These are phyloP conservation scores for Illadopsis cleaveri DNA, from an alignment of 2,113 vertebrate species.

Conservation along the genomic window DNA sequence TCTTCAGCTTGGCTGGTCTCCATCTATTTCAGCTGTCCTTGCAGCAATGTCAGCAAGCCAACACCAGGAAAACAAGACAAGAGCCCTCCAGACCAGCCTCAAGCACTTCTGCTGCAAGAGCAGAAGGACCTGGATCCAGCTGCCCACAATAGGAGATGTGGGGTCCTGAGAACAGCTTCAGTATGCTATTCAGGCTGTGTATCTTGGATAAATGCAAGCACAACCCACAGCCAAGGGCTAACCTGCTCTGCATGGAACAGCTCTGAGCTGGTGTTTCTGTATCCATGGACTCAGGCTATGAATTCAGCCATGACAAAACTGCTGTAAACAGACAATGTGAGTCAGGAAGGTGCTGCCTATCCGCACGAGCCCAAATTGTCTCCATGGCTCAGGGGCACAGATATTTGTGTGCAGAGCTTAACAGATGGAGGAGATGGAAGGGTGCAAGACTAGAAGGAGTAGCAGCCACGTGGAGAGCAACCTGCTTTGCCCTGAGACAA, in stretches of 20 bases:
- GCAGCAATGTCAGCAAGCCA: background rate
- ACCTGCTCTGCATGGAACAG: background rate
- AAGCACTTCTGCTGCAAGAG: background rate
- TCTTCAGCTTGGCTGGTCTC: background rate
- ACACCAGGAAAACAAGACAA: background rate
- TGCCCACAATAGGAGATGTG: background rate
- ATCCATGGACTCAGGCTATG: background rate
- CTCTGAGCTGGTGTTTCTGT: background rate
- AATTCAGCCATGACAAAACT: background rate
- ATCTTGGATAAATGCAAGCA: background rate
- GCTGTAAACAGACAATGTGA: background rate
- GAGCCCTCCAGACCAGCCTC: background rate
- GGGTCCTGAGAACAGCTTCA: background rate
- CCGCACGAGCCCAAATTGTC: background rate
- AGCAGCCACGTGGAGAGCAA: background rate
- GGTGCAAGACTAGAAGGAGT: background rate
- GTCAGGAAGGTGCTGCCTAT: background rate
- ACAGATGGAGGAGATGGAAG: background rate
- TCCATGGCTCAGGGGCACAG: background rate
- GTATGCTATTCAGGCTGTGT: rapidly evolving
- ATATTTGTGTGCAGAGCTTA: background rate
- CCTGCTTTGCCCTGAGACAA: background rate
- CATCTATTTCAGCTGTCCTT: background rate
- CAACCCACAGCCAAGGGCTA: background rate
- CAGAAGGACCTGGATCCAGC: background rate